phyloP scores from a whole-genome alignment of 2,888 invertebrate genomes.

The Anagyrus pseudococci region DNA sequence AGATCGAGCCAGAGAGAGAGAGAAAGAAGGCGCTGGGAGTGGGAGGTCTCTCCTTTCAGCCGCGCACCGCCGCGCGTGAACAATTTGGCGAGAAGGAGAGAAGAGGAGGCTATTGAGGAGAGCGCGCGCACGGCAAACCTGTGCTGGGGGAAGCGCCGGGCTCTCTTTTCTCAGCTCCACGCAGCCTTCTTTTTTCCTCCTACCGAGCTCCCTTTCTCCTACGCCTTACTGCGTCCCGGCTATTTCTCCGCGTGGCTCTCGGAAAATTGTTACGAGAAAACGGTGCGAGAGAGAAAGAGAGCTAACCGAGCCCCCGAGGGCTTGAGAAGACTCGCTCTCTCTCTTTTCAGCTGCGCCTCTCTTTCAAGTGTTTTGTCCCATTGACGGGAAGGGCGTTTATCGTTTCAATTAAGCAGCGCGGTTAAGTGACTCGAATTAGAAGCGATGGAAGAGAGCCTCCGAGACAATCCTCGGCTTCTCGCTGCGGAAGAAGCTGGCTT shows the following conservation, averaged over 20 bases:
- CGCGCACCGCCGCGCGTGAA: constrained; percentile 1
- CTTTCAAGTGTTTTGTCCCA: constrained; percentile 15
- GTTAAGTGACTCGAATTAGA: constrained; percentile 24
- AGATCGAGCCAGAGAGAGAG: no score
- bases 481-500: no score
- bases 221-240: background rate
- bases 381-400: constrained; percentile 17
- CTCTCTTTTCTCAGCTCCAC: no score
- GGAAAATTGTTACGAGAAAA: constrained; percentile 16
- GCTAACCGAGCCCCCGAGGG: no score
- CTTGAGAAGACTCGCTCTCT: no score
- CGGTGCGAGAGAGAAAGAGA: no score
- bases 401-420: constrained; percentile 31
- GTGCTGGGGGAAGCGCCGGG: no score
- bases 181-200: constrained; percentile 4
- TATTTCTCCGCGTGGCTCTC: background rate
- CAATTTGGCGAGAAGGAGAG: constrained; percentile 15
- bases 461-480: constrained; percentile 9
- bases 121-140: no score
- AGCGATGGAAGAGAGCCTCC: background rate
- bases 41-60: constrained; percentile 4
- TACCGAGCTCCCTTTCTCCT: constrained; percentile 10
- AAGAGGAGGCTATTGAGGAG: constrained; percentile 13
- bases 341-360: background rate
- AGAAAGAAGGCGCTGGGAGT: no score